Evolutionary conservation across 2,113 vertebrate genomes (phyloP).

Genomic region (Oreochromis aureus): DNA sequence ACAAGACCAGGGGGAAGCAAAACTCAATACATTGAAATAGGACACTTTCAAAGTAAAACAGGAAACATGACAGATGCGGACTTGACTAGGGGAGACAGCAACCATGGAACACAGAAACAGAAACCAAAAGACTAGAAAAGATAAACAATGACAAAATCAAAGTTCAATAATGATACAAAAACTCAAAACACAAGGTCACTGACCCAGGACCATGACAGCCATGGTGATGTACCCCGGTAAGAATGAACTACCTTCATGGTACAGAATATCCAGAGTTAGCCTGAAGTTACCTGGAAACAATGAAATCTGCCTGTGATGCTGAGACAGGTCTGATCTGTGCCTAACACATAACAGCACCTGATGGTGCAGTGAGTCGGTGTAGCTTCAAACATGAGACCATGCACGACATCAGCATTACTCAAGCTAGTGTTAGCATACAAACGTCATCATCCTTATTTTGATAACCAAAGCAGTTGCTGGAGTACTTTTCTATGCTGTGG

Average conservation of each 20-base stretch:
- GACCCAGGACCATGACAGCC: background rate
- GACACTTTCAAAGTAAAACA: background rate
- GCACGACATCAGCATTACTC: background rate
- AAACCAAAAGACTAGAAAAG: background rate
- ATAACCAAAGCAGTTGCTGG: background rate
- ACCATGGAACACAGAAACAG: background rate
- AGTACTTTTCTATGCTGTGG: too few species aligned
- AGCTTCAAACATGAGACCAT: background rate
- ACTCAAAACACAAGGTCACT: background rate
- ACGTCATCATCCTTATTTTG: background rate
- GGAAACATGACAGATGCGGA: accelerated
- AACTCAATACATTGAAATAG: background rate
- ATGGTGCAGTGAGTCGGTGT: background rate
- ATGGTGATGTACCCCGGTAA: background rate
- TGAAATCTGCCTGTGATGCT: background rate
- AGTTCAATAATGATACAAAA: background rate
- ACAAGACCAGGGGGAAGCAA: background rate
- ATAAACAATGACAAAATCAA: background rate
- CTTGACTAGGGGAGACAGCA: background rate
- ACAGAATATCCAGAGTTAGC: background rate
- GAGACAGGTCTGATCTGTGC: background rate
- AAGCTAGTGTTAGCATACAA: background rate
- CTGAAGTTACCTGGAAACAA: background rate
- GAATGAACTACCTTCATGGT: background rate
- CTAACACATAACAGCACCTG: background rate